Evolutionary conservation across 2,113 vertebrate species (phyloP), one percentile per base, ranked within the genome.

Genomic region (Limnothrissa miodon): DNA sequence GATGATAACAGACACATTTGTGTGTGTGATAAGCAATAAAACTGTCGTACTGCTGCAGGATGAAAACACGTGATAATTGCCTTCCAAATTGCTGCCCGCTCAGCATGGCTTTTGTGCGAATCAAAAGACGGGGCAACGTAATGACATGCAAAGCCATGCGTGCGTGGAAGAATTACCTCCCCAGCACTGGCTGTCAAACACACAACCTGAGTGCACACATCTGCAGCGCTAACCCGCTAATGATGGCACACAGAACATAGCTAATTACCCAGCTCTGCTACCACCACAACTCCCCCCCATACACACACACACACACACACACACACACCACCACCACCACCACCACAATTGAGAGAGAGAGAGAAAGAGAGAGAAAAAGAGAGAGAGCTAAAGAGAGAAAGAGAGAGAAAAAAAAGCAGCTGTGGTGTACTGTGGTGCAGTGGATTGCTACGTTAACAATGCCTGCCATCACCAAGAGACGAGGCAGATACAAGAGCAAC

Each of bases 361-460:
- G 25, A 36, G 62, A 70, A 29, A 70, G 29, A 36, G 62, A 70
- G 1, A 36, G 59, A 66, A 25, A 66, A 25, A 66, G 59, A 66
- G 59, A n/a, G n/a, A n/a, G n/a, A n/a, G n/a, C n/a, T n/a, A n/a
- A n/a, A n/a, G n/a, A n/a, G 66, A 74, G 66, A 36, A 8, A 74
- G 66, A 70, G 29, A 1, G 62, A 36, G 62, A 70, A 5, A 36
- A 84, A 74, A 81, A 84, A 45, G 13, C 90, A 92, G 91, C 87
- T 92, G 88, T 81, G 91, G 83, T 80, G 80, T 85, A 78, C 84
- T 90, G 86, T 78, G 79, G 17, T 44, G 56, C 82, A 83, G 81
- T 79, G 85, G 46, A 79, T 45, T 33, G 45, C 42, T 23, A 53
- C 51, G 84, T 81, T 87, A 88, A 88, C 89, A 44, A 59, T 19